phyloP scores from a whole-genome alignment of 1,140 invertebrate species.

The Cotesia chilonis region DNA sequence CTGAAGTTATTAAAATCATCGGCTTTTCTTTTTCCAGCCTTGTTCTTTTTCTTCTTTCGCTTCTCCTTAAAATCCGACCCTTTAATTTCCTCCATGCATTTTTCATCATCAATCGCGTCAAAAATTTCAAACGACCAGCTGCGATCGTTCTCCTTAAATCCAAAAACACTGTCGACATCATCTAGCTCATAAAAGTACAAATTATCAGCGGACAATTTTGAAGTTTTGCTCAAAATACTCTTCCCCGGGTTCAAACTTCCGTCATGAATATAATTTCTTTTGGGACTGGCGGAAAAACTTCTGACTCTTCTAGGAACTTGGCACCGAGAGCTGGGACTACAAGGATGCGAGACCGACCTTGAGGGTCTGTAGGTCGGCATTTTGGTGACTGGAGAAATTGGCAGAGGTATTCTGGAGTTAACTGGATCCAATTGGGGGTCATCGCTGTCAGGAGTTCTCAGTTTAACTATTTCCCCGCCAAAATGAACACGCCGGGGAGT shows the following conservation, averaged over 20 bases:
- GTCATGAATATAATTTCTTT: constrained; percentile 53
- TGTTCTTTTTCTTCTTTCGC: too few species aligned
- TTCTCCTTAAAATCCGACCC: too few species aligned
- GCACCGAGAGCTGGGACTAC: constrained; percentile 42
- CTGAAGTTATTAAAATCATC: neutral
- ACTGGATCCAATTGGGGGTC: constrained; percentile 48
- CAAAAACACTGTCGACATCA: constrained; percentile 17
- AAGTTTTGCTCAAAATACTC: constrained; percentile 52
- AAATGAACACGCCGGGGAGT: constrained; percentile 74
- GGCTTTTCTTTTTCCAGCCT: neutral
- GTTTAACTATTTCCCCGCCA: constrained; percentile 83
- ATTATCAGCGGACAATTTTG: constrained; percentile 16
- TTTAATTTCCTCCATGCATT: neutral
- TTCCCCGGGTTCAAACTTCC: constrained; percentile 60
- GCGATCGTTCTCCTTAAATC: constrained; percentile 19
- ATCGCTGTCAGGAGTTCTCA: constrained; percentile 84
- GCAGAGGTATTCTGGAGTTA: constrained; percentile 58
- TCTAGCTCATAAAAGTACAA: neutral
- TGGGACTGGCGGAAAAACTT: constrained; percentile 52
- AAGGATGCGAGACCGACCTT: constrained; percentile 48
- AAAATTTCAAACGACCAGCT: constrained; percentile 36
- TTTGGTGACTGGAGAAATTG: constrained; percentile 57
- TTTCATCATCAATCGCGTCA: constrained; percentile 20
- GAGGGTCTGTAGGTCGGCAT: constrained; percentile 46
- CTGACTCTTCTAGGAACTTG: constrained; percentile 18